phyloP scores from a whole-genome alignment of 1,140 invertebrate genomes.

The Teleogryllus occipitalis region DNA sequence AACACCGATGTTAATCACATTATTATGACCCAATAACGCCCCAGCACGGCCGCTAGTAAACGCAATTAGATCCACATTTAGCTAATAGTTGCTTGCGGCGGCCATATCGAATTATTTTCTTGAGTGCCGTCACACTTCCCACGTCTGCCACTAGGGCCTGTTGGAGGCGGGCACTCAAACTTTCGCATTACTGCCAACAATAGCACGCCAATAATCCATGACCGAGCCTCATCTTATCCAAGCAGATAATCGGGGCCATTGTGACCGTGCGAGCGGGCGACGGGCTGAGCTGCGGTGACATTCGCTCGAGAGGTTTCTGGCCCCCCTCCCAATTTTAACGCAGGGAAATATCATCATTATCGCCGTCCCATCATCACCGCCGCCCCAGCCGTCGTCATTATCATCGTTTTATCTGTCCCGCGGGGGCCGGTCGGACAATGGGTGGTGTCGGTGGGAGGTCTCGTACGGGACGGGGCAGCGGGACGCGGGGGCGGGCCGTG shows the following conservation, averaged over 20 bases:
- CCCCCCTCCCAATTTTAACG: neutral
- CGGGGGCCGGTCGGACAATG: neutral
- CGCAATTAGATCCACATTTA: slow-evolving; percentile 4
- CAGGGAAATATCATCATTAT: neutral
- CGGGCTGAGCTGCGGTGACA: too few relatives aligned
- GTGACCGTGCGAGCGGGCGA: neutral
- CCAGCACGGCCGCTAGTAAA: neutral
- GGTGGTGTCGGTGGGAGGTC: neutral
- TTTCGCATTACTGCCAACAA: neutral
- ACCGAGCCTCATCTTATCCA: neutral
- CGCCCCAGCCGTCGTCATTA: neutral
- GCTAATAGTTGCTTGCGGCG: neutral
- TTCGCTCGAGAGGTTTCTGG: neutral
- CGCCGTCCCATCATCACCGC: neutral
- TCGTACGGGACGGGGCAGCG: too few relatives aligned
- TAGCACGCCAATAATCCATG: neutral
- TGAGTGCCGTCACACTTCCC: neutral
- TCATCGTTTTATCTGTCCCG: neutral
- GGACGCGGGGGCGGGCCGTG: neutral
- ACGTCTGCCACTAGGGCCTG: neutral
- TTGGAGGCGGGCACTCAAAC: neutral
- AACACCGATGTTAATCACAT: slow-evolving; percentile 4
- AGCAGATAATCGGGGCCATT: neutral
- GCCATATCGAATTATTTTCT: neutral
- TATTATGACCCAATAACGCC: neutral